Conservation (phyloP, 2,797 vertebrate species). For the Buphagus erythrorhynchus region DNA sequence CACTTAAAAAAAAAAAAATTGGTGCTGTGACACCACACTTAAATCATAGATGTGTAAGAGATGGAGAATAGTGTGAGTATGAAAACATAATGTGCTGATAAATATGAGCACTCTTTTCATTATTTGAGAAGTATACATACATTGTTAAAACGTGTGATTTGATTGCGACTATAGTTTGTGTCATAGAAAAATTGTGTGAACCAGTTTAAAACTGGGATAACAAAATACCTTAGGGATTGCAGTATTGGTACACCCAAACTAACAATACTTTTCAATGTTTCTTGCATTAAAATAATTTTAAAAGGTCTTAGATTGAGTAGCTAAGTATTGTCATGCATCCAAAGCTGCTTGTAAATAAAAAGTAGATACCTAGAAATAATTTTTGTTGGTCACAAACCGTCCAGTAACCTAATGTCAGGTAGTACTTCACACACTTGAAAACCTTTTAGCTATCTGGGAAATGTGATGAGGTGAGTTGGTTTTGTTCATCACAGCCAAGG, state of each 20-base stretch:
- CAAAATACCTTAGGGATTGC: not conserved
- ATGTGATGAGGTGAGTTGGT: not conserved
- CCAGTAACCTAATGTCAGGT: not conserved
- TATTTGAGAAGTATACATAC: not conserved
- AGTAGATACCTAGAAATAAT: not conserved
- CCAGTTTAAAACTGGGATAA: not conserved
- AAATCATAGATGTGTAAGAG: not conserved
- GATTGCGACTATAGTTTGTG: not conserved
- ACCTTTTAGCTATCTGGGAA: not conserved
- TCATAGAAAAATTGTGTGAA: not conserved
- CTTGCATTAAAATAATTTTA: not conserved
- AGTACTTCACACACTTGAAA: not conserved
- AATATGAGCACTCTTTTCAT: not conserved
- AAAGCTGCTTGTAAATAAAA: not conserved
- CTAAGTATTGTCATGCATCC: not conserved
- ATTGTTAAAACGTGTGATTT: not conserved
- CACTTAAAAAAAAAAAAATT: not conserved
- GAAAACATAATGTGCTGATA: not conserved
- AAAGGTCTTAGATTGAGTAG: not conserved
- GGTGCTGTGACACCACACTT: not conserved
- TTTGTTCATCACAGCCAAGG: not conserved
- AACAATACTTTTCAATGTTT: not conserved
- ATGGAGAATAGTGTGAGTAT: not conserved
- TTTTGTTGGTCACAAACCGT: not conserved
- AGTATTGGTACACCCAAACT: not conserved